Base-by-base conservation (phyloP, 2,888 invertebrate species). In the Calameuta pallipes region DNA sequence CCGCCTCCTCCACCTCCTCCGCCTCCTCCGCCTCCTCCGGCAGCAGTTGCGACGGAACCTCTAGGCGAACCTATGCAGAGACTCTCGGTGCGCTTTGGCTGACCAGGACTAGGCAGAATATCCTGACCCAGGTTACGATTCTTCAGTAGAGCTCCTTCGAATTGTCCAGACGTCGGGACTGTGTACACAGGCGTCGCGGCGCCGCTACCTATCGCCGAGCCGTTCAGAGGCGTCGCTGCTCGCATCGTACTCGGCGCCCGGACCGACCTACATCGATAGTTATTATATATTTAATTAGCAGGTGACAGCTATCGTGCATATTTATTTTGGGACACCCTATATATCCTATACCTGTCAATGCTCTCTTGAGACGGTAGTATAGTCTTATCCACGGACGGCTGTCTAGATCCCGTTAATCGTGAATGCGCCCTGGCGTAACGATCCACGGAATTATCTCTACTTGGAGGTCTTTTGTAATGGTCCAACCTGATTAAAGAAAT, bases 11-110 rank as follows among this genome's bases (percentile, higher is more conserved):
- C 93, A 13, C 92, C 93, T 56, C 92, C 93, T 41, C 92, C 92
- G 76, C 93, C 93, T 56, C 90, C 88, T 77, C 93, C 93, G 13
- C 92, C 93, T 56, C 92, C 93, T 41, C 92, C 92, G 76, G 92
- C 93, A 31, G 91, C 91, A 33, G 90, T 89, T 83, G 87, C 89
- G 23, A 92, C 90, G 6, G 77, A 34, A 35, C 87, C 87, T 73
- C 90, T 87, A 82, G 92, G 93, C 75, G 94, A 94, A 87, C 93
- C 93, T 87, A 97, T 95, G 92, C 95, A 97, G 87, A 98, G 93
- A 91, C 97, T 97, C 92, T 98, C 98, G 82, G 97, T 97, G 88
- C 98, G 94, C 92, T 98, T 97, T 80, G 97, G 97, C 91, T 97
- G 97, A 88, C 95, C 95, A 80, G 94, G 95, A 85, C 97, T 97